Percentiles rank a stretch among this genome's conserved stretches.
Conservation (phyloP, 1,140 invertebrate species). For the Aphaenogaster rudis region DNA sequence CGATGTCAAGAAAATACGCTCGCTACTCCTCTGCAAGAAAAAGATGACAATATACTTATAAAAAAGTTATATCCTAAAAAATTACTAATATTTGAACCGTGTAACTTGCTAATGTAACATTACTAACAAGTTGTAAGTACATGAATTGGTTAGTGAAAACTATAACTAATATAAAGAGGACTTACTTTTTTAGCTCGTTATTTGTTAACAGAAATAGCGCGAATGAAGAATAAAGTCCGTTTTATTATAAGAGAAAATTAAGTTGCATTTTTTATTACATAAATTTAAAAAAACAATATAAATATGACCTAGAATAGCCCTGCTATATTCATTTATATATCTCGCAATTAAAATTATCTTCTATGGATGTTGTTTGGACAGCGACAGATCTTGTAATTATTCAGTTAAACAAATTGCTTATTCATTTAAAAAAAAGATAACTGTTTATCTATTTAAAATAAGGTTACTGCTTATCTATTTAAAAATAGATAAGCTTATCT, state of each 20-base stretch:
- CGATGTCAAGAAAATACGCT: not conserved
- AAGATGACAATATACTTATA: no score
- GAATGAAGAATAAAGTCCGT: not conserved
- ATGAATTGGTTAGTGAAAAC: not conserved
- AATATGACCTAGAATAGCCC: not conserved
- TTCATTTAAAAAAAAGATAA: not conserved
- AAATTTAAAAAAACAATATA: not conserved
- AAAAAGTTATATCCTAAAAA: not conserved
- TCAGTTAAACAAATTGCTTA: not conserved
- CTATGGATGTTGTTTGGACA: not conserved
- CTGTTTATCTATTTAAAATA: not conserved
- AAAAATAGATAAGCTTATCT: slow-evolving; percentile 9
- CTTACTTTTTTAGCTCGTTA: not conserved
- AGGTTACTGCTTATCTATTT: not conserved
- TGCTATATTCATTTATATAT: not conserved
- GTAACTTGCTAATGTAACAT: not conserved
- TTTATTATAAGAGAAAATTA: not conserved
- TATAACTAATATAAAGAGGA: not conserved
- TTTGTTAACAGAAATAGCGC: not conserved
- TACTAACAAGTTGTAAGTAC: no score
- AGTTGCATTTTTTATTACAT: not conserved
- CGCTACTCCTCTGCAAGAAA: not conserved
- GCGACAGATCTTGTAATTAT: not conserved
- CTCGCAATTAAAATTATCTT: not conserved
- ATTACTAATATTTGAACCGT: not conserved